Percentiles rank a stretch among this genome's conserved stretches.
These are phyloP conservation scores for Resseliella maxima DNA, from an alignment of 2,888 invertebrate species.

Conservation along the genomic window DNA sequence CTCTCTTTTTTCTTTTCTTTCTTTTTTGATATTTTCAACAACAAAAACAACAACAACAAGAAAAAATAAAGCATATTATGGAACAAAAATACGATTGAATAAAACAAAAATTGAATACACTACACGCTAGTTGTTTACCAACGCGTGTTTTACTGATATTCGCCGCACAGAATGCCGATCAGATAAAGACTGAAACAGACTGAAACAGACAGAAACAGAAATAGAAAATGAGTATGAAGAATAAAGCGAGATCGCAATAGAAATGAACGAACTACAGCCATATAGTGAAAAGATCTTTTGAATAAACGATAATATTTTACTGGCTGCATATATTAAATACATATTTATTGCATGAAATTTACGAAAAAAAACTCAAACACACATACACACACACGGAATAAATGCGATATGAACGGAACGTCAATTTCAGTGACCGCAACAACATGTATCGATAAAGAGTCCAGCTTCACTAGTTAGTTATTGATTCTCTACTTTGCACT, in stretches of 20 bases:
- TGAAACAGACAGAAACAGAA: background rate
- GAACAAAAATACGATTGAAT: background rate
- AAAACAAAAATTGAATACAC: too few relatives aligned
- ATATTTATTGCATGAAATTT: too few relatives aligned
- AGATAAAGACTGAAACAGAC: background rate
- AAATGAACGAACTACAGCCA: too few relatives aligned
- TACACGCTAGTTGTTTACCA: background rate
- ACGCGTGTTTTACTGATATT: background rate
- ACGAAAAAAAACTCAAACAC: background rate
- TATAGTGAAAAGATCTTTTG: too few relatives aligned
- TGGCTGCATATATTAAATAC: background rate
- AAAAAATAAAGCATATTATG: background rate
- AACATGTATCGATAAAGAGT: constrained; percentile 10
- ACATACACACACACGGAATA: background rate
- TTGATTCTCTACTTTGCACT: constrained; percentile 27
- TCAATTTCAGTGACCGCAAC: constrained; percentile 5
- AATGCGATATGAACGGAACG: background rate
- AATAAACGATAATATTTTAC: background rate
- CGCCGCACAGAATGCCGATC: background rate
- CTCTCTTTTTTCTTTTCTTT: background rate
- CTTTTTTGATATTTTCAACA: background rate
- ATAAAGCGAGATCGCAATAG: too few relatives aligned
- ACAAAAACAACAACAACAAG: too few relatives aligned
- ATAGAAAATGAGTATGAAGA: too few relatives aligned
- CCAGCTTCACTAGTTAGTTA: background rate